Base-by-base conservation (phyloP, 2,888 invertebrate species). In the Holacanthella duospinosa region DNA sequence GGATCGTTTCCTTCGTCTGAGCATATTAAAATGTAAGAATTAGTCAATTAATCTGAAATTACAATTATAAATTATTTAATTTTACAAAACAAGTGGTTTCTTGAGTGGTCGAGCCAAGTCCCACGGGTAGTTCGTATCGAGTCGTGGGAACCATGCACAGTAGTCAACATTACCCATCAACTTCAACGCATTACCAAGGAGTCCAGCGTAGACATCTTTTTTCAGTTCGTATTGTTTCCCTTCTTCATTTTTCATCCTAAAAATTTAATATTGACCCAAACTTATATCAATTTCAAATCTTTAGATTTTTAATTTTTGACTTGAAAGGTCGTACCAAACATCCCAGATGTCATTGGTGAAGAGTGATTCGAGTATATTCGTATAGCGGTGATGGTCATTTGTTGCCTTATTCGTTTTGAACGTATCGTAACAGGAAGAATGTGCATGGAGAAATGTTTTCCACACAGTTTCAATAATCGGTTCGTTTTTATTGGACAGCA, bases 391-490 rank as follows among this genome's bases (percentile, higher is more conserved):
- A 29, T 70, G 70, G 55, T 70, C 70, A 27, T 66, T 67, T 6
- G 16, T 6, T 43, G 54, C 63, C 2, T 26, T n/a, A 12, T 59
- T 54, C 36, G 60, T 54, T 12, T 63, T 63, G 57, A 70, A 70
- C 53, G 55, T 65, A 4, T 44, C 53, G 55, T 58, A 70, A 36
- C 70, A 70, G 19, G 29, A 36, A 1, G 67, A 65, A 58, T 70
- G 70, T 1, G 68, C 68, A 53, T 68, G 66, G 29, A 63, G 59
- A 60, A 66, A 70, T 1, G 68, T 63, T 29, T 68, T 67, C 70
- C 70, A 70, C 2, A 68, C 68, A 4, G 68, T 70, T 48, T 70
- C 70, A 36, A 70, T 62, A 12, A 70, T 62, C 1, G 70, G 70
- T 21, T 70, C 71, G 12, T 65, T 57, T 2, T 27, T 4, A n/a